Base-by-base conservation (phyloP, 2,888 invertebrate species). In the Heteromyza rotundicornis region DNA sequence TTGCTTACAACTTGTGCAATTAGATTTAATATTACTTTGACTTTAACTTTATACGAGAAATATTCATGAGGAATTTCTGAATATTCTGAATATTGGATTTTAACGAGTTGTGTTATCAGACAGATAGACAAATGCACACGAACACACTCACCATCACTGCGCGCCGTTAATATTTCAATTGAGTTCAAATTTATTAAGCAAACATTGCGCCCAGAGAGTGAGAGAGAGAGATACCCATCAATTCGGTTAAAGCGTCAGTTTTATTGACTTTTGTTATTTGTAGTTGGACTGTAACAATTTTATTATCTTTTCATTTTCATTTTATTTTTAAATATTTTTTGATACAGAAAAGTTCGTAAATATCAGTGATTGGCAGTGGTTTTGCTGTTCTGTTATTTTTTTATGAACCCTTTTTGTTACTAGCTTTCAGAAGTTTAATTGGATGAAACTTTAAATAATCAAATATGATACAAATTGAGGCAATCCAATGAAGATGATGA, bases 41-140 rank as follows among this genome's bases (percentile, higher is more conserved):
- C 19, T 32, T 14, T 17, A 2, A 27, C 3, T 23, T 47, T 57
- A 57, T 57, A 19, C 32, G 73, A 76, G 70, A 64, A 77, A 72
- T 73, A 70, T n/a, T 27, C 24, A 52, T 24, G 14, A 52, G 16
- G n/a, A 19, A 47, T 5, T 47, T 47, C 14, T 3, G 14, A n/a
- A n/a, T n/a, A n/a, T 40, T 47, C 27, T 23, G 49, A 53, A 64
- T 54, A 68, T 68, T 66, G 60, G 60, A 62, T 63, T 64, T 69
- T 53, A 69, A 62, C 64, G 58, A 68, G 61, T 64, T 64, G 19
- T 17, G 40, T n/a, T 19, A 47, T 47, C 47, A 47, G 47, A 14
- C 16, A n/a, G 10, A n/a, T n/a, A 20, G 5, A 44, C 44, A 16
- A 12, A n/a, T 14, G 36, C 22, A 3, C 32, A 14, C 19, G 14